Percentiles rank a stretch among this genome's conserved stretches.
Conservation (phyloP, 2,888 invertebrate genomes). For the Leptarthrus brevirostris region DNA sequence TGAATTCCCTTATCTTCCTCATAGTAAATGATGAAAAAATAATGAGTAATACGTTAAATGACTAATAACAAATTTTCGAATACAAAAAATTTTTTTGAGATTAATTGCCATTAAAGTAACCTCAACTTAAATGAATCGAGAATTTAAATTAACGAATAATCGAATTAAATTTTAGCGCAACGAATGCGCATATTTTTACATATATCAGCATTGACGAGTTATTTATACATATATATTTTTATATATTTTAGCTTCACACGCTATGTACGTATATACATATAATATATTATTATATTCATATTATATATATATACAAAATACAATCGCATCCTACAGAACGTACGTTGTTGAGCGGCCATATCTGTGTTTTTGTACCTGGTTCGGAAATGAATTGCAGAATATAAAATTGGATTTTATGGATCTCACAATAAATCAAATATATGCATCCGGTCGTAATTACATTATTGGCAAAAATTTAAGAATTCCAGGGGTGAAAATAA, state of each 20-base stretch:
- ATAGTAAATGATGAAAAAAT: too few species aligned
- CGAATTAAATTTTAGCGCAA: background rate
- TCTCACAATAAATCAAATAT: slow-evolving; percentile 49
- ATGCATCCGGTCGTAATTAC: slow-evolving; percentile 48
- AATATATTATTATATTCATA: background rate
- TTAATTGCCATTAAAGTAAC: too few species aligned
- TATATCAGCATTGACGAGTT: background rate
- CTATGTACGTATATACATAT: too few species aligned
- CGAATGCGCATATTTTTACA: background rate
- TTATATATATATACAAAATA: slow-evolving; percentile 8
- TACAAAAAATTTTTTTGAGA: too few species aligned
- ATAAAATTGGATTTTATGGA: slow-evolving; percentile 48
- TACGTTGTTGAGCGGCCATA: slow-evolving; percentile 15
- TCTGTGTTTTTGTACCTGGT: slow-evolving; percentile 1
- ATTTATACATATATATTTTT: background rate
- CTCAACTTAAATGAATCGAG: too few species aligned
- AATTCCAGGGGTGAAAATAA: slow-evolving; percentile 22
- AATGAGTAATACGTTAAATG: too few species aligned
- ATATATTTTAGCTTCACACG: background rate
- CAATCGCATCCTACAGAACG: background rate
- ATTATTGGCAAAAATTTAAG: slow-evolving; percentile 37
- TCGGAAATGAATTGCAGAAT: slow-evolving; percentile 48
- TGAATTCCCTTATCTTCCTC: too few species aligned
- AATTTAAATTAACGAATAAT: background rate
- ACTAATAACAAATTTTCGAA: too few species aligned